Evolutionary conservation across 2,888 invertebrate genomes (phyloP).

Genomic region (Noctua pronuba): DNA sequence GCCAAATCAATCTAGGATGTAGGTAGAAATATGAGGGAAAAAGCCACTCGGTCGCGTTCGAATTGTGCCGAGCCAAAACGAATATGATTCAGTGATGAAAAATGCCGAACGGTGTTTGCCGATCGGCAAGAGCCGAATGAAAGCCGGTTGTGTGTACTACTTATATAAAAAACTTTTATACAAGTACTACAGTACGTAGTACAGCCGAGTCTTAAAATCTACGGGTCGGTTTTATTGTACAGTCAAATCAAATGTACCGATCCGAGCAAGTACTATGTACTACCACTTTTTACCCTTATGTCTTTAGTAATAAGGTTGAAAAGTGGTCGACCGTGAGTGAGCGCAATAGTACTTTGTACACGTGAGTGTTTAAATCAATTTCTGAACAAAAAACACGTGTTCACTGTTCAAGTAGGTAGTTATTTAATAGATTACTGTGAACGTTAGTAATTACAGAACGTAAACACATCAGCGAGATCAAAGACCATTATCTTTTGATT

Average conservation of each 20-base stretch:
- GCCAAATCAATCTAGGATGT: background rate
- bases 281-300: too few relatives aligned
- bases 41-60: background rate
- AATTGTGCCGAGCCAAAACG: background rate
- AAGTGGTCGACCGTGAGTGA: too few relatives aligned
- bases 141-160: background rate
- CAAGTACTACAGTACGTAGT: too few relatives aligned
- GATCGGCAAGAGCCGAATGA: background rate
- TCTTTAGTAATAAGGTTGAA: too few relatives aligned
- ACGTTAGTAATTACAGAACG: slow-evolving; percentile 15
- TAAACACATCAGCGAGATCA: slow-evolving; percentile 41
- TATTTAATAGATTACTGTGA: slow-evolving; percentile 15
- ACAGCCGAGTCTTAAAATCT: too few relatives aligned
- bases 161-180: background rate
- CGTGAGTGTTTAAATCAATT: background rate
- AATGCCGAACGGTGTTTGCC: background rate
- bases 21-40: background rate
- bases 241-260: too few relatives aligned
- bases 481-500: slow-evolving; percentile 30
- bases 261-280: background rate
- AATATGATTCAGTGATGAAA: background rate
- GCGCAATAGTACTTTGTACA: background rate
- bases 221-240: too few relatives aligned
- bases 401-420: background rate
- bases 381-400: slow-evolving; percentile 12